Evolutionary conservation across 2,888 invertebrate species (phyloP).

Genomic region (Heterodera filipjevi): DNA sequence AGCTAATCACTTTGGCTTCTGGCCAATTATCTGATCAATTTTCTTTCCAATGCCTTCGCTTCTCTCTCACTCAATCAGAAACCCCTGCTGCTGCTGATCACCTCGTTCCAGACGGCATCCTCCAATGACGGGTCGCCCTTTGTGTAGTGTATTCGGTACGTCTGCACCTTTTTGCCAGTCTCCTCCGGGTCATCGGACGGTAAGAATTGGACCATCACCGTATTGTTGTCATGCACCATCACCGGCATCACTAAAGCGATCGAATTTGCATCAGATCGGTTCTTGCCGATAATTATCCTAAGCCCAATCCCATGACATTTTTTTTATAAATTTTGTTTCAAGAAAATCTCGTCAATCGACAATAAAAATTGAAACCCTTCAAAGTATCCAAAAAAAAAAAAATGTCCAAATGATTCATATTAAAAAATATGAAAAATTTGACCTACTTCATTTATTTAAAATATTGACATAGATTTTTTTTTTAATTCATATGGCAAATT

Average conservation of each 20-base stretch:
- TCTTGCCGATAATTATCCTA: no score
- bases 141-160: constrained; percentile 61
- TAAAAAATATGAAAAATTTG: no score
- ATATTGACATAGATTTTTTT: no score
- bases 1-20: constrained; percentile 22
- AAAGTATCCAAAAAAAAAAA: no score
- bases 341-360: no score
- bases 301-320: no score
- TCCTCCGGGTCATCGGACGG: constrained; percentile 59
- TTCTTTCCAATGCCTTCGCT: background rate
- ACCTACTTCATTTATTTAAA: no score
- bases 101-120: constrained; percentile 62
- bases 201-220: constrained; percentile 54
- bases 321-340: no score
- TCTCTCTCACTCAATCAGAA: background rate
- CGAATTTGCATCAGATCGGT: no score
- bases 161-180: constrained; percentile 51
- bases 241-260: constrained; percentile 31
- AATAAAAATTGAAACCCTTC: no score
- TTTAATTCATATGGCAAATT: no score
- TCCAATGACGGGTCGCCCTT: constrained; percentile 58
- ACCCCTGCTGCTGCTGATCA: constrained; percentile 44
- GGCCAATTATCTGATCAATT: constrained; percentile 34
- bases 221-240: constrained; percentile 60
- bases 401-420: no score